These are phyloP conservation scores for Tenthredo mesomela DNA, from an alignment of 2,888 invertebrate species.

Conservation along the genomic window DNA sequence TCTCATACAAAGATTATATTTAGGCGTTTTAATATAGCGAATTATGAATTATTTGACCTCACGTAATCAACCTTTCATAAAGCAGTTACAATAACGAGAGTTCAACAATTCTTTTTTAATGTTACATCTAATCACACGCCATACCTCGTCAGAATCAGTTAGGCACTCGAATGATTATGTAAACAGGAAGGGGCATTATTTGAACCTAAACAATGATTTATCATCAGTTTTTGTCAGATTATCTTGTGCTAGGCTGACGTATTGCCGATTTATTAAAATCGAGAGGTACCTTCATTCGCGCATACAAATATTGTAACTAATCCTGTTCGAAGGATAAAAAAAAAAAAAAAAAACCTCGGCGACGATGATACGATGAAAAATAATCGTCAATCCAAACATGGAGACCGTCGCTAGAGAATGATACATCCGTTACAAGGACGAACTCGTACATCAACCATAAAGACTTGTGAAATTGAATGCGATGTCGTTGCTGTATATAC, in stretches of 20 bases:
- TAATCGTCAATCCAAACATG: slow-evolving; percentile 34
- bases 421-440: slow-evolving; percentile 51
- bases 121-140: background rate
- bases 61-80: slow-evolving; percentile 2
- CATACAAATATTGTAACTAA: background rate
- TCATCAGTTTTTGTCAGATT: background rate
- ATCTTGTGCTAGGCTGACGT: background rate
- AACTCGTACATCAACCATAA: slow-evolving; percentile 10
- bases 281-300: background rate
- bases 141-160: background rate
- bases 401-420: slow-evolving; percentile 20
- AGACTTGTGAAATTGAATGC: slow-evolving; percentile 37
- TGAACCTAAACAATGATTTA: background rate
- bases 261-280: slow-evolving; percentile 17
- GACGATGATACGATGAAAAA: background rate
- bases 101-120: background rate
- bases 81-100: background rate
- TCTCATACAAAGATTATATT: background rate
- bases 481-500: slow-evolving; percentile 4
- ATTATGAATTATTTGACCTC: background rate
- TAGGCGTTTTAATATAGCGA: background rate
- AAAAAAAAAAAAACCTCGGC: background rate
- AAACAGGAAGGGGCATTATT: background rate
- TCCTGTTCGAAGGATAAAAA: slow-evolving; percentile 29
- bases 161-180: background rate